Percentiles rank a stretch among this genome's conserved stretches.
Conservation (phyloP, 2,113 vertebrate species). For the Apodemus sylvaticus region DNA sequence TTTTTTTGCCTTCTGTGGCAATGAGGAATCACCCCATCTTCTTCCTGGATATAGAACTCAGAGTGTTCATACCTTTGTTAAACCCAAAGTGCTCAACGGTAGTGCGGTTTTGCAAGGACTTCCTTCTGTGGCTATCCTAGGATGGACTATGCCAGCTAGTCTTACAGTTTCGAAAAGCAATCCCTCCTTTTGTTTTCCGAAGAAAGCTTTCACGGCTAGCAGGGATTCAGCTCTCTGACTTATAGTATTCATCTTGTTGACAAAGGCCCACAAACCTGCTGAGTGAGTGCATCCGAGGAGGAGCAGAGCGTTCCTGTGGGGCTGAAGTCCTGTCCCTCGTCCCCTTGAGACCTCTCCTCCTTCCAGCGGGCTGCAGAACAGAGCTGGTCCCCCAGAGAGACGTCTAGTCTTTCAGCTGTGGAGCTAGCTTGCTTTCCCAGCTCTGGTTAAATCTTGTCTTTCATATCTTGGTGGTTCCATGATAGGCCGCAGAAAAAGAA, state of each 20-base stretch:
- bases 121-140: not conserved
- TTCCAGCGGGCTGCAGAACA: not conserved
- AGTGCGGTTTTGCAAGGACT: not conserved
- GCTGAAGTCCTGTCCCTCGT: not conserved
- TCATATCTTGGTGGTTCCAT: slow-evolving; percentile 71
- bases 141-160: rapidly evolving
- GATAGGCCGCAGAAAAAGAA: slow-evolving; percentile 75
- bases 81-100: not conserved
- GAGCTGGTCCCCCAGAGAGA: not conserved
- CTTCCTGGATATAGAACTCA: not conserved
- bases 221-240: not conserved
- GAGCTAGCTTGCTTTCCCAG: slow-evolving; percentile 43
- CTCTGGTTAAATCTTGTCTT: slow-evolving; percentile 70
- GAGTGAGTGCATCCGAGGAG: rapidly evolving
- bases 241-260: not conserved
- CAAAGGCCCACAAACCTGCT: slow-evolving; percentile 46
- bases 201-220: not conserved
- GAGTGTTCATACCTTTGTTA: not conserved
- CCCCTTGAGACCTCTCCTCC: not conserved
- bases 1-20: not conserved
- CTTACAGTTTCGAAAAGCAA: not conserved
- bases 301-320: rapidly evolving
- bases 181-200: not conserved
- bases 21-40: not conserved
- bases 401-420: slow-evolving; percentile 54